Evolutionary conservation across 2,888 invertebrate genomes (phyloP), one percentile per base, ranked within the genome.

Genomic region (Tromatobia lineatoria): DNA sequence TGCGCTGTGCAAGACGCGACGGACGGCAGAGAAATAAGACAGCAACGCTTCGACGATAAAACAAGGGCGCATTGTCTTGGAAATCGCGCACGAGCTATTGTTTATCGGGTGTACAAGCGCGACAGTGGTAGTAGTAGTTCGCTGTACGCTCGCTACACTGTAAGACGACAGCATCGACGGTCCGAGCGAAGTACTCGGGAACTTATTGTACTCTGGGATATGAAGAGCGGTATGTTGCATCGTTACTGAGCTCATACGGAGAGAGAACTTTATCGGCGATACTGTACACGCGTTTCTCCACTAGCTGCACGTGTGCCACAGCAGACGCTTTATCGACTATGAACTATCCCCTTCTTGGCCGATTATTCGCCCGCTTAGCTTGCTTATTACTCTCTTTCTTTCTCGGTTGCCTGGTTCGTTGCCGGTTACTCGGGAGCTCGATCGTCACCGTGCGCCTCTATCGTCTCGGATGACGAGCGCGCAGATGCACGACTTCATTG

Each of bases 401-500:
- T 20, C 61, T 74, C 25, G 50, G 8, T 64, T 15, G 74, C 34
- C 50, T 29, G 42, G 25, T 13, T 23, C 57, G 59, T 45, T 59
- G 29, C 64, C 54, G 25, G 45, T 52, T 25, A 42, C 54, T 45
- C 29, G 54, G 47, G 77, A 34, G 52, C 73, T 74, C 42, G 59
- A 34, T 64, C 78, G 74, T 64, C 50, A n/a, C 50, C 78, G 78
- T 64, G 47, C 34, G 50, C 34, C 64, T 64, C 13, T 66, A 79
- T 69, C 73, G 52, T 78, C 75, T 81, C 76, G 70, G 70, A 78
- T 78, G 77, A 83, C 83, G 69, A 83, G 80, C 81, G 61, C 67
- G 86, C 86, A 86, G 86, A 86, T 86, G 86, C 86, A 86, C 74
- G 84, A 80, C 86, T 86, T 85, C 85, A 86, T 86, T 86, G 86